Conservation (phyloP, 2,113 vertebrate genomes). For the Mastomys natalensis region DNA sequence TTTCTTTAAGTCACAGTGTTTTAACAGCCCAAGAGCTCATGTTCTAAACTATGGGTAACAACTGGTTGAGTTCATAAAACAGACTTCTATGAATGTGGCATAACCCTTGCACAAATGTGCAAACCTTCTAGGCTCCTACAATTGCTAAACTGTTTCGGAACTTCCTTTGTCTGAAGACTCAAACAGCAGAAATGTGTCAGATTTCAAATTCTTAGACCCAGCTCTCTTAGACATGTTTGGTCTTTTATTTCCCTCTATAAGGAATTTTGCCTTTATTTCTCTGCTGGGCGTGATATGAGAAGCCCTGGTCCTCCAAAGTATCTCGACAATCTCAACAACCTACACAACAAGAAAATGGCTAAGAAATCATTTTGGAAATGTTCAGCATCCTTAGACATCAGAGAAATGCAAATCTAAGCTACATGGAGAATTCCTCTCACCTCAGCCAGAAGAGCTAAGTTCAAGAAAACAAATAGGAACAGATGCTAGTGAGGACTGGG, state of each 20-base stretch:
- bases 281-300: not conserved
- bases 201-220: not conserved
- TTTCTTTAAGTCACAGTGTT: not conserved
- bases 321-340: not conserved
- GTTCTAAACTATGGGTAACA: not conserved
- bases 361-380: not conserved
- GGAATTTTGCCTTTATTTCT: not conserved
- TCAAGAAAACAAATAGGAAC: not conserved
- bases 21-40: not conserved
- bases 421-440: not conserved
- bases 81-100: constrained; percentile 53
- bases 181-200: not conserved
- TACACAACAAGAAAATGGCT: not conserved
- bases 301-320: not conserved
- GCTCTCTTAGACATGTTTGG: not conserved
- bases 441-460: not conserved
- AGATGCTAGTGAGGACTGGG: not conserved
- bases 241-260: not conserved
- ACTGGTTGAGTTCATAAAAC: constrained; percentile 43
- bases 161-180: not conserved
- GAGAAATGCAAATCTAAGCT: not conserved
- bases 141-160: constrained; percentile 34
- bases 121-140: constrained; percentile 34
- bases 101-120: not conserved
- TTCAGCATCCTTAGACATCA: not conserved